Base-by-base conservation (phyloP, 2,888 invertebrate genomes). In the Cheilosia scutellata region DNA sequence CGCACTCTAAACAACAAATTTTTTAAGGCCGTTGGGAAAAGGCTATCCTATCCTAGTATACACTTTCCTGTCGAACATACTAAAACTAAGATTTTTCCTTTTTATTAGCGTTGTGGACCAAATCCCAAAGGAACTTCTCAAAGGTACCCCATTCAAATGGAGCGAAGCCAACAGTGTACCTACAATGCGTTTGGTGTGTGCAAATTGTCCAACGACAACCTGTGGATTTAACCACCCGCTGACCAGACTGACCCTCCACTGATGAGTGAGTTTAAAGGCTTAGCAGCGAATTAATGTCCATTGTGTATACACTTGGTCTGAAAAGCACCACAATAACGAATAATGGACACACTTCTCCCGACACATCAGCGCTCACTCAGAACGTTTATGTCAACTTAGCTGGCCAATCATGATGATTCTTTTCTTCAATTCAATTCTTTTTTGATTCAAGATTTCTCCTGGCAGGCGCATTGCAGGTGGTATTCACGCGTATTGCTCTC, bases 381-480 rank as follows among this genome's bases (percentile, higher is more conserved):
- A 68, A 66, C 55, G 72, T 77, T 86, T 80, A 86, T 86, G 86
- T 86, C 86, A 86, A 68, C 86, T 86, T 80, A 76, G 76, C 65
- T 60, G 63, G 53, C 71, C 80, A 86, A 80, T 86, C 76, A 68
- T 62, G 86, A 86, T 86, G 86, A 80, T 62, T n/a, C n/a, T n/a
- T n/a, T n/a, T n/a, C n/a, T n/a, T n/a, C n/a, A n/a, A 86, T 76
- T 86, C 75, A 86, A 86, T 86, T 80, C 80, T 80, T 55, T 57
- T 63, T 76, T 51, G 53, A 65, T 57, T 40, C 60, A n/a, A 71
- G 74, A 57, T 71, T 60, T 66, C 51, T 47, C 60, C 53, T 74
- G 79, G 79, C 83, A 70, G 79, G 44, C 44, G 63, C 75, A 58
- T 84, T 78, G 68, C 79, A 84, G 79, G 75, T 79, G 70, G 68